Base-by-base conservation (phyloP, 2,113 vertebrate species). In the Rutilus rutilus region DNA sequence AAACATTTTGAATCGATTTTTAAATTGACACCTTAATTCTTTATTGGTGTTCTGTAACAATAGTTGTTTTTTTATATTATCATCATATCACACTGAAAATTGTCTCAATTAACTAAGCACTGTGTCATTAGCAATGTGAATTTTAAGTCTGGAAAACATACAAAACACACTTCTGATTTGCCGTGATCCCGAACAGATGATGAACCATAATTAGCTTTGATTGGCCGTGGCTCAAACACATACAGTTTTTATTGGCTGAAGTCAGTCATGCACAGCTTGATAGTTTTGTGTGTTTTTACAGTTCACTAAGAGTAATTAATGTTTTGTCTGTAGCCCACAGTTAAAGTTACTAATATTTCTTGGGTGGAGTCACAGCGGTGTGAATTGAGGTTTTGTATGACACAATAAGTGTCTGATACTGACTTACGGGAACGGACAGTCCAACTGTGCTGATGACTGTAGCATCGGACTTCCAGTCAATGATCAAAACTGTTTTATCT, bases 401-500 rank as follows among this genome's bases (percentile, higher is more conserved):
- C 74, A 78, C 78, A 78, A 57, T 52, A 85, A 78, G 50, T 14
- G 33, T 27, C 45, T 57, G 62, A 85, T 78, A 78, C 59, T 25
- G 47, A 57, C 54, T 52, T 67, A 64, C 23, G 27, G 59, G 74
- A 47, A 39, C 2, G 27, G 19, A n/a, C 45, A 10, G 50, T 79
- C 84, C 45, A 79, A 42, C 75, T 62, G 77, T 62, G 25, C 33
- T 64, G 47, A 79, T 33, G 36, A 71, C 36, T 60, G 42, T 39
- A 75, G 27, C 77, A 60, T 73, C n/a, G 5, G 33, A 45, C 62
- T 71, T 86, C 76, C 78, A 59, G 65, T 81, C 78, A 81, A 47
- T 79, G 57, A 85, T 85, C 74, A 85, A 78, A 85, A 78, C 76
- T 33, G 67, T 73, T 83, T 83, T 59, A 73, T 85, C 59, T 85